Conservation (phyloP, 2,797 vertebrate species). For the Cossypha dichroa region DNA sequence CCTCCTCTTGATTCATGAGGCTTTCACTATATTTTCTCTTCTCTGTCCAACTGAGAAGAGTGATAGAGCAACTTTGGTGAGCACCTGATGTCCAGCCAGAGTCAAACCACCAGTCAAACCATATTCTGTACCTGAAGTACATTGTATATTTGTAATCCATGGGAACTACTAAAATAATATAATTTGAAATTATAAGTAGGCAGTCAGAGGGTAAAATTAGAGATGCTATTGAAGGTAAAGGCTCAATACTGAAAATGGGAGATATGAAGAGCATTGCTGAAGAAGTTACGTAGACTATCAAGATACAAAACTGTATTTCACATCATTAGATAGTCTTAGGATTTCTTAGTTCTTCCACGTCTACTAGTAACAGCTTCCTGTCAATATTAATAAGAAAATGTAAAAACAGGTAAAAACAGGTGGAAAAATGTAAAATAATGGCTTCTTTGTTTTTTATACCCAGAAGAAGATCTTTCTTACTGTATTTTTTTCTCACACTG, state of each 20-base stretch:
- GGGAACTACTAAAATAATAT: background rate
- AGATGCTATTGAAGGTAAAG: background rate
- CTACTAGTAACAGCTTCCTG: background rate
- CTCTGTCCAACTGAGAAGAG: background rate
- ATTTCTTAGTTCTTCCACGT: background rate
- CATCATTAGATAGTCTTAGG: background rate
- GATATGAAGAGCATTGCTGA: background rate
- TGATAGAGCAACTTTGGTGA: background rate
- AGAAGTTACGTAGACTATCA: background rate
- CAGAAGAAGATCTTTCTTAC: background rate
- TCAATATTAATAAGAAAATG: background rate
- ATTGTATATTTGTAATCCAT: background rate
- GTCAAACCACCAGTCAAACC: background rate
- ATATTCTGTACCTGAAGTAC: background rate
- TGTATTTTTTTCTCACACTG: background rate
- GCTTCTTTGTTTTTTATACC: background rate
- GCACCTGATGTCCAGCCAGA: background rate
- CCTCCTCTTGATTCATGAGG: background rate
- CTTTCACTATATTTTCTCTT: background rate
- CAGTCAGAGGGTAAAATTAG: background rate
- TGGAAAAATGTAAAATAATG: background rate
- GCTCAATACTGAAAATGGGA: background rate
- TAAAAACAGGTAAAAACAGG: background rate
- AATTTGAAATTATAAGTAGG: background rate
- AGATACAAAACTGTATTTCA: background rate